phyloP scores from a whole-genome alignment of 2,888 invertebrate genomes.

The Polyommatus icarus region DNA sequence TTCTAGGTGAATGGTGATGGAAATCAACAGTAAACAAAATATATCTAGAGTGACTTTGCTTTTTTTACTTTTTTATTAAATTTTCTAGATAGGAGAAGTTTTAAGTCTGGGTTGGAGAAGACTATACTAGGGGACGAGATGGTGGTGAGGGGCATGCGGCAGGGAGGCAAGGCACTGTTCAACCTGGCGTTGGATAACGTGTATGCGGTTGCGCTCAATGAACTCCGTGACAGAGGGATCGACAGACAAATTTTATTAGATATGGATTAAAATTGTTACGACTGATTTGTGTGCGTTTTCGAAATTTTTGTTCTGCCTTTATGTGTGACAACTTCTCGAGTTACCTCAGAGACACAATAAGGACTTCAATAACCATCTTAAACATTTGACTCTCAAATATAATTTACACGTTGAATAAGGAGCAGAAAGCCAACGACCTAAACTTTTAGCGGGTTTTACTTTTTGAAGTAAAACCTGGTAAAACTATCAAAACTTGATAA shows the following conservation, averaged over 20 bases:
- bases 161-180: background rate
- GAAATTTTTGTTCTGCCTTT: background rate
- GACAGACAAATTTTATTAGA: background rate
- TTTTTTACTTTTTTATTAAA: background rate
- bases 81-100: background rate
- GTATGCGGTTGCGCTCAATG: background rate
- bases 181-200: background rate
- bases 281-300: background rate
- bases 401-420: too few relatives aligned
- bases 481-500: background rate
- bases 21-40: too few relatives aligned
- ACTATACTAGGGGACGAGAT: background rate
- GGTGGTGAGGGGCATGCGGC: slow-evolving; percentile 12
- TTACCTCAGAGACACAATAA: background rate
- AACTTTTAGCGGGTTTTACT: too few relatives aligned
- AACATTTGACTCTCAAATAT: too few relatives aligned
- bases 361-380: background rate
- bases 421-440: too few relatives aligned
- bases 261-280: background rate
- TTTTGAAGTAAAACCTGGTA: too few relatives aligned
- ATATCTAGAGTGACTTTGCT: too few relatives aligned
- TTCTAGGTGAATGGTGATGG: too few relatives aligned
- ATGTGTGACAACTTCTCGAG: background rate
- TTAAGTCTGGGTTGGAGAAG: background rate
- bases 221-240: background rate